These are phyloP conservation scores for Heliornis fulica DNA, from an alignment of 2,113 vertebrate species.

Conservation along the genomic window DNA sequence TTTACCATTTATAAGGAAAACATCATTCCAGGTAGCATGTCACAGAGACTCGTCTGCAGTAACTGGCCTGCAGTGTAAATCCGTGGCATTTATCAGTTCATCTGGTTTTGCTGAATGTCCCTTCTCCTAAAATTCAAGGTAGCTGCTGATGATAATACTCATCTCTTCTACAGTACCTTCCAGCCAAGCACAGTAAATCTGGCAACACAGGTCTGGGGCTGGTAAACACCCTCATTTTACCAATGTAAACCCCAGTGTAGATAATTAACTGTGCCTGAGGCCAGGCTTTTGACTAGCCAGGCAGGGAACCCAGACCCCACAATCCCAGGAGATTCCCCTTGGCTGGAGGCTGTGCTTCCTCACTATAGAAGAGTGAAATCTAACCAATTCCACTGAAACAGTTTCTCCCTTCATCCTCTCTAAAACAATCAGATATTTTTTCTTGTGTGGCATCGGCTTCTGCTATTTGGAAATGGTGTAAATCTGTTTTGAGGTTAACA, in stretches of 20 bases:
- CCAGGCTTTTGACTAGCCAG: background rate
- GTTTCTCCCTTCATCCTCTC: background rate
- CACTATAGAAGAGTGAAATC: background rate
- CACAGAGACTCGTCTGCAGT: conserved; percentile 57
- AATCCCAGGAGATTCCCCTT: background rate
- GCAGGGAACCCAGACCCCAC: background rate
- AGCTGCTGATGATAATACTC: background rate
- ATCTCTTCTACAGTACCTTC: background rate
- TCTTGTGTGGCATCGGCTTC: background rate
- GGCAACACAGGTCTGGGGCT: background rate
- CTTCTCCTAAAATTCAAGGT: background rate
- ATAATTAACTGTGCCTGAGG: background rate
- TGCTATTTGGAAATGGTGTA: background rate
- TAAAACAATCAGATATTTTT: background rate
- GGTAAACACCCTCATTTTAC: background rate
- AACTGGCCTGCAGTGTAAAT: background rate
- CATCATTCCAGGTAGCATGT: conserved; percentile 83
- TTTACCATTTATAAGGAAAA: conserved; percentile 85
- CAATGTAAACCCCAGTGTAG: background rate
- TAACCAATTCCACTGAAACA: background rate
- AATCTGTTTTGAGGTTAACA: background rate
- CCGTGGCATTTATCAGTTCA: background rate
- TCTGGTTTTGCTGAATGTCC: background rate
- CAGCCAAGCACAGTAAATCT: background rate
- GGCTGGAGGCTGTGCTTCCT: background rate